Evolutionary conservation across 2,113 vertebrate genomes (phyloP), one percentile per base, ranked within the genome.

Genomic region (Nesoenas mayeri): DNA sequence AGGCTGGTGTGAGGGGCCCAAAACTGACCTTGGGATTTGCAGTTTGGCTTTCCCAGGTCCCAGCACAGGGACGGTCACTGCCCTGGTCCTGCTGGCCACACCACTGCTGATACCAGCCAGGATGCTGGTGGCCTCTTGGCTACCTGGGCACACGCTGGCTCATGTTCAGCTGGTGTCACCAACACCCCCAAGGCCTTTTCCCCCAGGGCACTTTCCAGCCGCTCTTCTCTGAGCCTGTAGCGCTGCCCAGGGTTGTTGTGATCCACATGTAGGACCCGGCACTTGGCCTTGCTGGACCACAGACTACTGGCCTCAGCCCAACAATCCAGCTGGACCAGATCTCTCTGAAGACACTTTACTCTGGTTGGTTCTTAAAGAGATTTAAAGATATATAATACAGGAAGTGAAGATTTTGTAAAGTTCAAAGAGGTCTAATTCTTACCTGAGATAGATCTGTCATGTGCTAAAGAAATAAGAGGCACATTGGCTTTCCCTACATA

Each of bases 401-500:
- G 29, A 75, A 34, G 8, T 42, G 20, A 83, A 70, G 25, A 71
- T 44, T 79, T 92, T 50, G 40, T 66, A 84, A 65, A 38, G 8
- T 72, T 86, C 85, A 44, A 91, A 85, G 70, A 94, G 64, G 75
- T 80, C 24, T 73, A 25, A 83, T 38, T 78, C 97, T 96, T 97
- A 99, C 99, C 99, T 88, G 97, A 96, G 79, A 99, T 93, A 73
- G 40, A 95, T 91, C 97, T 96, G 96, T 98, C 97, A 89, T 97
- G 98, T 47, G 98, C 97, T 95, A 99, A 95, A 2, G 98, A 95
- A 94, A 98, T 97, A 47, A 99, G 98, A 50, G 98, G 98, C 25
- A 99, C 98, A 29, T 2, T 79, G 90, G 98, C 98, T 97, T 99
- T 99, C 64, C 99, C 99, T 91, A 99, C 57, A 80, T 99, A 99